Percentiles rank a stretch among this genome's conserved stretches.
phyloP scores from a whole-genome alignment of 1,140 invertebrate species.

The Sweltsa coloradensis region DNA sequence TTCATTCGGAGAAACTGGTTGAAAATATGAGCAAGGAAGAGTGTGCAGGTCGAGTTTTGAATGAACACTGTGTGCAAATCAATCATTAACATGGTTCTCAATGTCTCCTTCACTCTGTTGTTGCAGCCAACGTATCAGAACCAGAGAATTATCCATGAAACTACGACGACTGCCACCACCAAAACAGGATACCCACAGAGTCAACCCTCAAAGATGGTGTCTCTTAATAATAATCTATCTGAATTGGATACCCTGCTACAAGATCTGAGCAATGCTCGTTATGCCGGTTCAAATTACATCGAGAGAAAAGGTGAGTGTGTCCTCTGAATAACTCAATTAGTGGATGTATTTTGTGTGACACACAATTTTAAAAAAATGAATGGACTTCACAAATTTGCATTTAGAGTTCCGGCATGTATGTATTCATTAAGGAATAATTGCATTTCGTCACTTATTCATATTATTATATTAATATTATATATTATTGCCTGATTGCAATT shows the following conservation, averaged over 20 bases:
- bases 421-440: too few relatives aligned
- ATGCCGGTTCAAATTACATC: conserved; percentile 33
- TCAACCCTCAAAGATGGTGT: conserved; percentile 32
- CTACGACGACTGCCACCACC: conserved; percentile 30
- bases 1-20: too few relatives aligned
- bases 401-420: conserved; percentile 3
- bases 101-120: too few relatives aligned
- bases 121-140: conserved; percentile 54
- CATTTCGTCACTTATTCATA: too few relatives aligned
- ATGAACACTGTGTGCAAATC: too few relatives aligned
- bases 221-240: conserved; percentile 67
- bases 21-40: too few relatives aligned
- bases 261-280: conserved; percentile 78
- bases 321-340: conserved; percentile 5
- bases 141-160: conserved; percentile 43
- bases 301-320: conserved; percentile 23
- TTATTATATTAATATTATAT: too few relatives aligned
- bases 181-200: conserved; percentile 18
- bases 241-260: conserved; percentile 85
- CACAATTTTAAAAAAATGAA: background rate
- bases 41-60: too few relatives aligned
- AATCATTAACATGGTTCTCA: too few relatives aligned
- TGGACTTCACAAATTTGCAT: background rate
- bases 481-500: too few relatives aligned
- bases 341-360: background rate